These are phyloP conservation scores for Nephrotoma flavescens DNA, from an alignment of 2,888 invertebrate genomes.

Conservation along the genomic window DNA sequence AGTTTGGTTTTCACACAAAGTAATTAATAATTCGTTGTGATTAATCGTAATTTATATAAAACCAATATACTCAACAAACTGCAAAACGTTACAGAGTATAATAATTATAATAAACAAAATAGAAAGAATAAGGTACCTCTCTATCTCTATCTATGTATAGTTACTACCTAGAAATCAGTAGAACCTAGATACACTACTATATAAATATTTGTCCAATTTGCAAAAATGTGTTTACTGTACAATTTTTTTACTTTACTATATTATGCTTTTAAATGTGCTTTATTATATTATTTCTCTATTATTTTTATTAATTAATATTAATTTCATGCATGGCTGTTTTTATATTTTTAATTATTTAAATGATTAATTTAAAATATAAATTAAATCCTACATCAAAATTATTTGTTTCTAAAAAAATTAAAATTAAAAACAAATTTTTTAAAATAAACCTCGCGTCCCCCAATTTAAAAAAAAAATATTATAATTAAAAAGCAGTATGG, in stretches of 20 bases:
- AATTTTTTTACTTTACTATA: neutral
- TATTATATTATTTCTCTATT: neutral
- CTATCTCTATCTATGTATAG: neutral
- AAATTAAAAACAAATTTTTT: neutral
- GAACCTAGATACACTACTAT: neutral
- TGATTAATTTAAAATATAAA: neutral
- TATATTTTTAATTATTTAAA: neutral
- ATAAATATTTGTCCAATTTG: neutral
- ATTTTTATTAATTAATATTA: neutral
- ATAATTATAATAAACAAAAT: neutral
- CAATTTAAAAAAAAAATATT: neutral
- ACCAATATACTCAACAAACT: neutral
- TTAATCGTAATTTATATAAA: neutral
- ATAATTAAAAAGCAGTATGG: conserved; percentile 1
- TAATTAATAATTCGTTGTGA: neutral
- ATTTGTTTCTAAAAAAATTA: neutral
- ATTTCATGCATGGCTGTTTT: conserved; percentile 1
- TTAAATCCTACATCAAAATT: neutral
- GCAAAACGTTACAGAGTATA: neutral
- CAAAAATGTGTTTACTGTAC: neutral
- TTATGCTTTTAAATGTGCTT: neutral
- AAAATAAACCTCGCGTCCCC: conserved; percentile 2
- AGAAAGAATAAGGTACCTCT: neutral
- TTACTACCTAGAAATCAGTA: neutral
- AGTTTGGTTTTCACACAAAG: neutral